phyloP scores from a whole-genome alignment of 92 coral and sea anemone species.

The Phenganax marumi region DNA sequence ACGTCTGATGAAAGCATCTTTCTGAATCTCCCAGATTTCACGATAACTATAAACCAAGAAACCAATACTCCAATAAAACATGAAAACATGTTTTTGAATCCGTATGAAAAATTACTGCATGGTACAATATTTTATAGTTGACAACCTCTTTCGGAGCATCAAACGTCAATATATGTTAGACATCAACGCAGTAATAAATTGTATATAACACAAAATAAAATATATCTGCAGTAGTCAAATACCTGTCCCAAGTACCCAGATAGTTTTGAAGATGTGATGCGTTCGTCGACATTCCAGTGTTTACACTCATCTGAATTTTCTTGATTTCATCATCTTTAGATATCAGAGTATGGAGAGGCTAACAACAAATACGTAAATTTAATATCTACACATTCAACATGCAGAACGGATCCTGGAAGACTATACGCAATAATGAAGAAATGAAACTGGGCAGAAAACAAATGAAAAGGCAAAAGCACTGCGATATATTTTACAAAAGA shows the following conservation, averaged over 20 bases:
- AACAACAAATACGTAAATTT: neutral
- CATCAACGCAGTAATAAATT: neutral
- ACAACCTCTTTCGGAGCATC: neutral
- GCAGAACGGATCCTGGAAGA: too few relatives aligned
- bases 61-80: too few relatives aligned
- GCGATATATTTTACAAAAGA: too few relatives aligned
- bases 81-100: neutral
- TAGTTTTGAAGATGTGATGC: constrained; percentile 93
- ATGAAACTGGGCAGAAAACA: too few relatives aligned
- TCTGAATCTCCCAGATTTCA: constrained; percentile 99
- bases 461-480: too few relatives aligned
- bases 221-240: neutral
- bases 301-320: constrained; percentile 87
- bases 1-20: constrained; percentile 94
- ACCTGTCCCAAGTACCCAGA: constrained; percentile 99
- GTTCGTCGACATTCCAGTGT: constrained; percentile 94
- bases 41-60: constrained; percentile 67
- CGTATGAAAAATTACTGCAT: neutral
- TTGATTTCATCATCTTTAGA: constrained; percentile 94
- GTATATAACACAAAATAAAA: neutral
- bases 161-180: neutral
- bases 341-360: constrained; percentile 86
- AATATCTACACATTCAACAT: too few relatives aligned
- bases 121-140: neutral
- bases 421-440: too few relatives aligned